Percentiles rank a stretch among this genome's conserved stretches.
Evolutionary conservation across 64 coral and sea anemone species (phyloP).

Genomic region (Montipora efflorescens): DNA sequence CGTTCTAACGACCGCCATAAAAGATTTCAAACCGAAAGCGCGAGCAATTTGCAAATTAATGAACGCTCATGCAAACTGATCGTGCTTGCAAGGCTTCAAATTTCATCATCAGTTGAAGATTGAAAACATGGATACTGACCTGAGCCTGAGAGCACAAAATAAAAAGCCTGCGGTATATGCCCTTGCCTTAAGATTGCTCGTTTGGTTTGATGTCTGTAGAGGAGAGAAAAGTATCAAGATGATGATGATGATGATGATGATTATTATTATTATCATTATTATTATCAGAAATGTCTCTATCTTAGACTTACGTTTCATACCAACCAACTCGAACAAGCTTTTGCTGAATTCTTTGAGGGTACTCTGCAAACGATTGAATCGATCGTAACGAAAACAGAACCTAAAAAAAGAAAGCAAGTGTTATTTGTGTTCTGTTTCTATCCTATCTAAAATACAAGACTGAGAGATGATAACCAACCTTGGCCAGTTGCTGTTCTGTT

Average conservation of each 20-base stretch:
- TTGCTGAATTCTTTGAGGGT: constrained; percentile 98
- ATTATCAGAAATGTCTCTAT: too few relatives aligned
- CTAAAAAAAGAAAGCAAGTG: background rate
- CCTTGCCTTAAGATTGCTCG: constrained; percentile 92
- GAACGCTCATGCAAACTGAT: too few relatives aligned
- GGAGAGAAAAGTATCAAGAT: background rate
- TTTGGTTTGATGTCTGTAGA: constrained; percentile 78
- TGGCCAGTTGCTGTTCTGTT: constrained; percentile 87
- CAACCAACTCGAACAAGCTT: constrained; percentile 89
- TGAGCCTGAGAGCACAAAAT: constrained; percentile 93
- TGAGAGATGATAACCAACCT: constrained; percentile 48
- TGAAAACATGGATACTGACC: constrained; percentile 50
- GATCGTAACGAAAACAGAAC: constrained; percentile 87
- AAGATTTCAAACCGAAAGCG: too few relatives aligned
- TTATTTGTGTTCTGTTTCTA: too few relatives aligned
- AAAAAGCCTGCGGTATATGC: constrained; percentile 95
- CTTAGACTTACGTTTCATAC: constrained; percentile 85
- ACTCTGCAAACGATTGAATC: constrained; percentile 93
- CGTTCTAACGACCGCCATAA: too few relatives aligned
- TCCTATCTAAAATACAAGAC: too few relatives aligned
- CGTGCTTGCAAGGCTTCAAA: too few relatives aligned
- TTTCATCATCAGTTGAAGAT: too few relatives aligned
- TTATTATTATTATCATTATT: too few relatives aligned
- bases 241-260: too few relatives aligned
- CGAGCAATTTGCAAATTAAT: too few relatives aligned